Conservation (phyloP, 2,888 invertebrate species). For the Macrosiphum euphorbiae region DNA sequence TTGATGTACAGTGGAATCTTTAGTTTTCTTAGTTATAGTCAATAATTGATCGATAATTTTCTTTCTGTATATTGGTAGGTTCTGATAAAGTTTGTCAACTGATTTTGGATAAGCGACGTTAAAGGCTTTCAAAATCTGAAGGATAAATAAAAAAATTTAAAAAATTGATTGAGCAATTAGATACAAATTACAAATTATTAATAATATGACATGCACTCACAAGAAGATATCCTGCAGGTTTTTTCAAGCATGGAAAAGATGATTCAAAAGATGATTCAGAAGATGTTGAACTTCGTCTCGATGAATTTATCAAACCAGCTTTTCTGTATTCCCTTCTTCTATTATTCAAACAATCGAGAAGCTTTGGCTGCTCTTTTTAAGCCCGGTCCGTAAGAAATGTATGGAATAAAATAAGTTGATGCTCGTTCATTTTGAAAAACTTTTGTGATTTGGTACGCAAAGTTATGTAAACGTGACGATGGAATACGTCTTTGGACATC, state of each 20-base stretch:
- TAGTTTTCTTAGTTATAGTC: background rate
- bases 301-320: background rate
- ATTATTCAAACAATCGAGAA: background rate
- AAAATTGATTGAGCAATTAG: background rate
- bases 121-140: conserved; percentile 11
- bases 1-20: background rate
- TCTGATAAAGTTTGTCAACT: background rate
- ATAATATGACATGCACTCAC: background rate
- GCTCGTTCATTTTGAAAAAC: background rate
- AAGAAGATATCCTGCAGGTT: background rate
- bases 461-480: background rate
- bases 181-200: background rate
- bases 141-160: too few species aligned
- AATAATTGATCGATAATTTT: background rate
- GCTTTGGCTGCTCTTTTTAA: conserved; percentile 24
- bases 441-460: background rate
- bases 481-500: too few species aligned
- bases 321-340: background rate
- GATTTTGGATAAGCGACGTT: background rate
- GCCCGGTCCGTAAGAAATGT: background rate
- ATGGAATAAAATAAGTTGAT: background rate
- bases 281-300: background rate
- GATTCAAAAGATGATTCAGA: background rate
- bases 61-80: background rate
- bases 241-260: conserved; percentile 6